Base-by-base conservation (phyloP, 2,113 vertebrate genomes). In the Entomyzon cyanotis region DNA sequence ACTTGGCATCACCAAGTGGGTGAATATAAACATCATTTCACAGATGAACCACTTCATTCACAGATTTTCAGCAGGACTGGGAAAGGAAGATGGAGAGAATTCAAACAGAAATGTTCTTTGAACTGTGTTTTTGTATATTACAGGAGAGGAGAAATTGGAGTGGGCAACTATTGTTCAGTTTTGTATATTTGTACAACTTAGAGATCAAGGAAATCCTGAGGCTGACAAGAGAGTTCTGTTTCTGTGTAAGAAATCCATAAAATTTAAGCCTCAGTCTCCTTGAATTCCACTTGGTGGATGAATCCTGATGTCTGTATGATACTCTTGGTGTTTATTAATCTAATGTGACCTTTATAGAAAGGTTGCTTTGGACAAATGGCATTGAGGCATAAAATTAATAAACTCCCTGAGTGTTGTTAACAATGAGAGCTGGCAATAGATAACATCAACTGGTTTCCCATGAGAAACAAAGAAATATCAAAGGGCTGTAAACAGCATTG, bases 381-480 rank as follows among this genome's bases (percentile, higher is more conserved):
- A 88, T 46, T 19, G 73, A 84, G 74, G 37, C 41, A 30, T 41
- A 85, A 73, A 86, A 62, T 70, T 44, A 91, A 95, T 90, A 97
- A 93, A 92, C 87, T 79, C 23, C 28, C 0, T 82, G 88, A 92
- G 74, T 82, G 82, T 69, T 94, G 91, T 83, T 91, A 96, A 78
- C 55, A 87, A 84, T 79, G 73, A 89, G 37, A 79, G 65, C 76
- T 86, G 93, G 74, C 91, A 89, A 69, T 56, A 82, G 81, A 64
- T 58, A 88, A 35, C 76, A 68, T 41, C 73, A 80, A 37, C 28
- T 49, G n/a, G 71, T 94, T 96, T 97, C 95, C 94, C 96, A 91
- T 95, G 95, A 97, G 94, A 92, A 97, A 90, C 68, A 93, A 94
- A 90, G 85, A 81, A 87, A 76, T 95, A 89, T 65, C 81, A 93